Conservation (phyloP, 1,140 invertebrate species). For the Hypothenemus hampei region DNA sequence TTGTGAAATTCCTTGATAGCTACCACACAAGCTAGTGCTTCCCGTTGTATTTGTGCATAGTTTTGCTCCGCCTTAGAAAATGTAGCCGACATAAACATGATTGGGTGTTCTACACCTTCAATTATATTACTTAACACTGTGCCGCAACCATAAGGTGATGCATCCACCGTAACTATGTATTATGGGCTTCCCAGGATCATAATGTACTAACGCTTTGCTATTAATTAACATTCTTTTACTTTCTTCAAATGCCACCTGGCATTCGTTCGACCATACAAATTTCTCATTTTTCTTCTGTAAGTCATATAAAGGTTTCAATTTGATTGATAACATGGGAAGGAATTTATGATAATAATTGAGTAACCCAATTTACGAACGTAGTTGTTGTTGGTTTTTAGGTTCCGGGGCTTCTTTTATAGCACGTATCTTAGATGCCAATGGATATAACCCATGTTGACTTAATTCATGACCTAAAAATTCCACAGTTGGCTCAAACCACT, state of each 20-base stretch:
- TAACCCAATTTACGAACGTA: constrained; percentile 44
- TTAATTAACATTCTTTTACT: constrained; percentile 35
- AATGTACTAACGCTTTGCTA: constrained; percentile 35
- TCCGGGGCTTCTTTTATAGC: constrained; percentile 35
- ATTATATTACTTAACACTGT: constrained; percentile 39
- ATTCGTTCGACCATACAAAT: constrained; percentile 39
- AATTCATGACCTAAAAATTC: constrained; percentile 45
- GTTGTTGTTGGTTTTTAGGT: constrained; percentile 38
- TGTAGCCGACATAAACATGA: constrained; percentile 39
- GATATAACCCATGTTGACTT: constrained; percentile 37
- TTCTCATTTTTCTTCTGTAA: constrained; percentile 39
- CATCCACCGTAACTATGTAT: constrained; percentile 39
- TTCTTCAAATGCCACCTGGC: constrained; percentile 36
- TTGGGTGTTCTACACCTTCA: constrained; percentile 35
- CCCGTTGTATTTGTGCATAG: constrained; percentile 30
- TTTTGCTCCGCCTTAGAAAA: constrained; percentile 24
- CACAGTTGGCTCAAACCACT: constrained; percentile 33
- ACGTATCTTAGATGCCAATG: constrained; percentile 42
- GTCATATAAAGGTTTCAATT: constrained; percentile 42
- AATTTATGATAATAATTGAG: constrained; percentile 44
- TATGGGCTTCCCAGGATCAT: constrained; percentile 32
- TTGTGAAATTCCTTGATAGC: constrained; percentile 30
- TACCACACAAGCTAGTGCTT: constrained; percentile 31
- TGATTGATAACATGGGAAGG: constrained; percentile 41
- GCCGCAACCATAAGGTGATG: constrained; percentile 39